Base-by-base conservation (phyloP, 2,888 invertebrate species). In the Dasypogon diadema region DNA sequence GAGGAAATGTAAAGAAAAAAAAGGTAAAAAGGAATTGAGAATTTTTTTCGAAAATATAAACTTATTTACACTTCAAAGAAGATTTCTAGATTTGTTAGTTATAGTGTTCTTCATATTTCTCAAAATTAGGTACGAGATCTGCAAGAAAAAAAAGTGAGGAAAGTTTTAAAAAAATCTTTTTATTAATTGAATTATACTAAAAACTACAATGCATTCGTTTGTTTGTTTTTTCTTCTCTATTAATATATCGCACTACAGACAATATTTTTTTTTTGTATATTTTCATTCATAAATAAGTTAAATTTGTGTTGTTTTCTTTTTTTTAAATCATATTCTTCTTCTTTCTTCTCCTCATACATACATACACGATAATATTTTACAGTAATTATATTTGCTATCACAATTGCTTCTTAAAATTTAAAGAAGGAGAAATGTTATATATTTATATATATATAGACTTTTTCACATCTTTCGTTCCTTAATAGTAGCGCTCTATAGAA, bases 341-440 rank as follows among this genome's bases (percentile, higher is more conserved):
- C 60, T 60, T 60, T 37, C 34, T 60, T 60, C 6, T 65, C 37
- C 26, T 22, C 65, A 65, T 46, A 48, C 65, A 65, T 65, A 65
- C 65, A 65, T 42, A 46, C 65, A 65, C 65, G 26, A 18, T 65
- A 22, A 70, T 70, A 48, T 70, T 70, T 54, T 70, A 70, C 70
- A 70, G 26, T 70, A 46, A 42, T 12, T 12, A 70, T 70, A 54
- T 73, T 56, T 73, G 73, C 73, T 73, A 73, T 73, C 73, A 73
- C 73, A 73, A 54, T 73, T 73, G 73, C 54, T 73, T 56, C 73
- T 73, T 73, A 73, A 55, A 37, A 56, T 24, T 42, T 73, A 73
- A 73, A 73, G 37, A 56, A 73, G 56, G 42, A 73, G 42, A 73
- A 70, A 37, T 42, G 14, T 46, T 65, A 63, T 65, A 65, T 60